Evolutionary conservation across 2,113 vertebrate genomes (phyloP).

Genomic region (Hippolais icterina): DNA sequence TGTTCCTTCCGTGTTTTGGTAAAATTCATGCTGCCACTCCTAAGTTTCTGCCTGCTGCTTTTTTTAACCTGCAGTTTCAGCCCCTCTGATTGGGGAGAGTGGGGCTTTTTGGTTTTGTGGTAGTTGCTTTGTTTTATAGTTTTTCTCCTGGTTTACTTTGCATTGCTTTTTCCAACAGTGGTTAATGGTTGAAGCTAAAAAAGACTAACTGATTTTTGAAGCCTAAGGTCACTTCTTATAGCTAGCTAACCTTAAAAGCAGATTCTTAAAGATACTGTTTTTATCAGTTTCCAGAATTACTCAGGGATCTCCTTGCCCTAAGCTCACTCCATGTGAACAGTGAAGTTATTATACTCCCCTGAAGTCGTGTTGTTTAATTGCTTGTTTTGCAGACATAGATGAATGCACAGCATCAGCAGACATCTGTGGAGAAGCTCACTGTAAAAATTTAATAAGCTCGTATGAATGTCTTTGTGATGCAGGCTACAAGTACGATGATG

Average conservation of each 20-base stretch:
- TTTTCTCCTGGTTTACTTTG: not conserved
- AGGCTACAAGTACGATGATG: slow-evolving; percentile 82
- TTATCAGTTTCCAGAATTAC: not conserved
- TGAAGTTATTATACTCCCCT: not conserved
- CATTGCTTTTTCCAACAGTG: not conserved
- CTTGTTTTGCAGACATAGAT: slow-evolving; percentile 82
- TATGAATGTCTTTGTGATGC: slow-evolving; percentile 85
- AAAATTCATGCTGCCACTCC: not conserved
- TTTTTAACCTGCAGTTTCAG: not conserved
- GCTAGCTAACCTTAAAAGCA: not conserved
- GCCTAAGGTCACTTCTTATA: not conserved
- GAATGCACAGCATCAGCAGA: slow-evolving; percentile 77
- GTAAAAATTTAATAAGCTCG: slow-evolving; percentile 82
- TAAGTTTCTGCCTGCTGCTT: not conserved
- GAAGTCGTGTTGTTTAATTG: not conserved
- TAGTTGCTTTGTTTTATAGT: not conserved
- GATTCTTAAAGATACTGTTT: not conserved
- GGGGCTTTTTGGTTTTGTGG: not conserved
- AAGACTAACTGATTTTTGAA: not conserved
- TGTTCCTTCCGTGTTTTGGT: not conserved
- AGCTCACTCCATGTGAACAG: not conserved
- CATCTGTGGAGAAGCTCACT: slow-evolving; percentile 86
- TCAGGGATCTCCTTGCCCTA: not conserved
- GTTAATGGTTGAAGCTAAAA: not conserved
- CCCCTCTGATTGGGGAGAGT: not conserved